phyloP scores from a whole-genome alignment of 2,797 vertebrate genomes.

The Eidolon dupreanum region DNA sequence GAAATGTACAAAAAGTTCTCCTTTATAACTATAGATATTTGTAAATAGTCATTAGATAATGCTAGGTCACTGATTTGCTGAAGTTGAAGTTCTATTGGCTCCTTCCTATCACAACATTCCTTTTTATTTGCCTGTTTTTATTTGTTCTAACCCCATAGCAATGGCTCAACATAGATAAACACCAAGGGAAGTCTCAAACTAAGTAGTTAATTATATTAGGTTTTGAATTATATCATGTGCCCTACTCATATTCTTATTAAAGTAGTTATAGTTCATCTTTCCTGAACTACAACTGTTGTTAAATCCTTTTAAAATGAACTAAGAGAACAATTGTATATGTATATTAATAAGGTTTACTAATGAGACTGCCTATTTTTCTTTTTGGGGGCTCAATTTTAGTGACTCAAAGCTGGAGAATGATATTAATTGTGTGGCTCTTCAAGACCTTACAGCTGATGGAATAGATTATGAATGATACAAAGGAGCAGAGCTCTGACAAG shows the following conservation, averaged over 20 bases:
- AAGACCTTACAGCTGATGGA: not conserved
- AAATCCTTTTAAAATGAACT: not conserved
- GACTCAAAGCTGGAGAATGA: conserved; percentile 15
- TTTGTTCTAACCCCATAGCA: not conserved
- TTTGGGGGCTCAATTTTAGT: conserved; percentile 1
- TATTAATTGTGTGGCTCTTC: not conserved
- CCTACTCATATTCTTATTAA: conserved; percentile 25
- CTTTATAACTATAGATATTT: conserved; percentile 17
- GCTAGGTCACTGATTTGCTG: not conserved
- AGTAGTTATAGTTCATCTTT: conserved; percentile 18
- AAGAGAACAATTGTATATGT: not conserved
- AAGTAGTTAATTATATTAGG: not conserved
- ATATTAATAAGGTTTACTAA: not conserved
- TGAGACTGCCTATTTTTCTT: not conserved
- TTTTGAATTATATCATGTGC: not conserved
- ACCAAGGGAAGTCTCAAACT: not conserved
- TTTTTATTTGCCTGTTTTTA: not conserved
- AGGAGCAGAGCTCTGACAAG: conserved; percentile 41
- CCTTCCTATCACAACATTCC: not conserved
- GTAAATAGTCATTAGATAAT: conserved; percentile 10
- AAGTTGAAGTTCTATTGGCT: not conserved
- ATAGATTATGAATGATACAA: conserved; percentile 30
- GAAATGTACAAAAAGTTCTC: not conserved
- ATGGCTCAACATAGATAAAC: not conserved
- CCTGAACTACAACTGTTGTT: not conserved